Evolutionary conservation across 2,797 vertebrate species (phyloP).

Genomic region (Perodicticus potto): DNA sequence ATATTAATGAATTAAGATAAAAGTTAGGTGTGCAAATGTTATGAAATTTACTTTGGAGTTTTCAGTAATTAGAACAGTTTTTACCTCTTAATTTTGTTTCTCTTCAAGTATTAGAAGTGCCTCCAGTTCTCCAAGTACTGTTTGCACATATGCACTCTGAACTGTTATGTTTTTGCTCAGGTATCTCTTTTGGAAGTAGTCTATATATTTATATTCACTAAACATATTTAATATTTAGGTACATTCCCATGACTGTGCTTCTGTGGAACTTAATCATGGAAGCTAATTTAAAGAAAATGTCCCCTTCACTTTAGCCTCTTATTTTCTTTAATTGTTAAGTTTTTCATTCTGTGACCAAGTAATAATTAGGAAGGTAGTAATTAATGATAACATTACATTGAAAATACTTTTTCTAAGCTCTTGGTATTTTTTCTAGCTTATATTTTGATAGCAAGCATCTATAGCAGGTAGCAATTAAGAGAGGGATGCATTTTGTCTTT

Average conservation of each 20-base stretch:
- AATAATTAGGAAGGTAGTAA: not conserved
- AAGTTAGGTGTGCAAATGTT: not conserved
- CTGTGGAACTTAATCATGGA: not conserved
- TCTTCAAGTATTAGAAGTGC: not conserved
- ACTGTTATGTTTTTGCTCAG: not conserved
- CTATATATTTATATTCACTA: not conserved
- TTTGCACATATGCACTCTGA: not conserved
- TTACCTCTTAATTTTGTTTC: slow-evolving; percentile 32
- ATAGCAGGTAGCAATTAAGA: not conserved
- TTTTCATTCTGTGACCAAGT: not conserved
- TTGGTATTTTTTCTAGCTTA: not conserved
- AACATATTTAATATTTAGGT: not conserved
- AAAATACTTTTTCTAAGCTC: not conserved
- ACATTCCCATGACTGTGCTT: not conserved
- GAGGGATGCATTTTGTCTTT: not conserved
- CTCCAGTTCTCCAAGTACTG: not conserved
- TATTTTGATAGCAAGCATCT: not conserved
- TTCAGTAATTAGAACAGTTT: slow-evolving; percentile 15
- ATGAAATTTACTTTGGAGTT: not conserved
- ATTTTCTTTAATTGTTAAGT: not conserved
- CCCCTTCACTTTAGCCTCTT: not conserved
- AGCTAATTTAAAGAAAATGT: slow-evolving; percentile 29
- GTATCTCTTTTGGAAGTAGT: not conserved
- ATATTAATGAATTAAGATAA: not conserved
- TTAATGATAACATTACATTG: not conserved